These are phyloP conservation scores for Listronotus bonariensis DNA, from an alignment of 1,140 invertebrate genomes.

Conservation along the genomic window DNA sequence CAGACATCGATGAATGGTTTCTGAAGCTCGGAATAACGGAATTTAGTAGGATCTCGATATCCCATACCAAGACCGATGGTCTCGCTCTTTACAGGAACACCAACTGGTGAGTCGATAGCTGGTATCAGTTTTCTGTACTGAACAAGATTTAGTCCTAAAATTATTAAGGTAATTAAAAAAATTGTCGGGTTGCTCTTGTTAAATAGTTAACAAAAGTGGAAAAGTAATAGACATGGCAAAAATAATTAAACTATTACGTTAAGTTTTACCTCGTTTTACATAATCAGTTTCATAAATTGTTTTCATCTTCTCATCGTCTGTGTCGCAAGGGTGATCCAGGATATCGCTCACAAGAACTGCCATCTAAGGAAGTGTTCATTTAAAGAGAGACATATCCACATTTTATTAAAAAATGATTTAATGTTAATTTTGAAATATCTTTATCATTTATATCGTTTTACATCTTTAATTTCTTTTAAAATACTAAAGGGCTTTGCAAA, in stretches of 20 bases:
- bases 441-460: no score
- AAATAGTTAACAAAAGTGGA: no score
- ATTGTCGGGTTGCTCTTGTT: no score
- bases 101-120: slow-evolving; percentile 56
- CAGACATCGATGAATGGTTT: slow-evolving; percentile 55
- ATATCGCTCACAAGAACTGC: slow-evolving; percentile 61
- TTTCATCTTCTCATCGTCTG: slow-evolving; percentile 62
- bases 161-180: slow-evolving; percentile 15
- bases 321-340: slow-evolving; percentile 62
- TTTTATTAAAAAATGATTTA: no score
- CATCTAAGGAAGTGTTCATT: slow-evolving; percentile 58
- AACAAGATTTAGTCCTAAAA: slow-evolving; percentile 50
- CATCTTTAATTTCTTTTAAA: no score
- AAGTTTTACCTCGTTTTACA: slow-evolving; percentile 59
- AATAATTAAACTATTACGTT: no score
- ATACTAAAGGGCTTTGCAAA: no score
- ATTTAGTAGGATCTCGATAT: slow-evolving; percentile 58
- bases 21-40: slow-evolving; percentile 53
- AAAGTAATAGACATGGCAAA: no score
- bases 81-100: slow-evolving; percentile 53
- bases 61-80: slow-evolving; percentile 52
- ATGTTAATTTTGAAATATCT: no score
- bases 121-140: slow-evolving; percentile 55
- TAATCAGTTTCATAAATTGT: slow-evolving; percentile 65
- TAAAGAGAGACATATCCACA: no score